Conservation (phyloP, 2,113 vertebrate genomes). For the Colaptes auratus region DNA sequence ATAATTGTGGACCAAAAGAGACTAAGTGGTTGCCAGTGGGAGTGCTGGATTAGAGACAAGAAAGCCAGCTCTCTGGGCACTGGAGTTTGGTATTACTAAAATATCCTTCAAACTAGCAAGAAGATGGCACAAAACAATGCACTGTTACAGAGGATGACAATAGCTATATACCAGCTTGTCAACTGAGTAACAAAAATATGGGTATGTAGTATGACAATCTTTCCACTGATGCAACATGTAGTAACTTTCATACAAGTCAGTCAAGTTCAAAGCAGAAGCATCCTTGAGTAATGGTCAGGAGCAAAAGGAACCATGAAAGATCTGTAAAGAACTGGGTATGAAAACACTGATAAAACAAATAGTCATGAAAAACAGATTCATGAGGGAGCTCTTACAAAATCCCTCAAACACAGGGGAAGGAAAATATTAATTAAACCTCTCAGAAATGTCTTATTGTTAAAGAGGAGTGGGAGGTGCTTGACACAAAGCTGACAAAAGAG, state of each 20-base stretch:
- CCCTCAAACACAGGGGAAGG: not conserved
- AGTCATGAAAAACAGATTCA: not conserved
- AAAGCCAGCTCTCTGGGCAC: not conserved
- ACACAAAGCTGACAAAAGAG: not conserved
- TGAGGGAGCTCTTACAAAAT: not conserved
- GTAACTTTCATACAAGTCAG: not conserved
- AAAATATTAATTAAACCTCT: not conserved
- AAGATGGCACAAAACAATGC: not conserved
- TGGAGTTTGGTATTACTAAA: not conserved
- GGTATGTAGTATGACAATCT: not conserved
- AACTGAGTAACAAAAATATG: not conserved
- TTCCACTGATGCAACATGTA: not conserved
- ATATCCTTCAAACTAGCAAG: not conserved
- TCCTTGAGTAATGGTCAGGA: not conserved
- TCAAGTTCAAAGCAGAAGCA: not conserved
- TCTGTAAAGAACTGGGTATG: not conserved
- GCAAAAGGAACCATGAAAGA: not conserved
- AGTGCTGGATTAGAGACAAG: not conserved
- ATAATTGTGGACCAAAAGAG: not conserved
- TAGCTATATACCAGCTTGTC: not conserved
- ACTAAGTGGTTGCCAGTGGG: not conserved
- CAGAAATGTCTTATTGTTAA: not conserved
- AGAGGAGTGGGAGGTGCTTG: not conserved
- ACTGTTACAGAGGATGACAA: not conserved
- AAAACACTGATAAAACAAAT: not conserved